Conservation (phyloP, 1,140 invertebrate species). For the Drosophila orena region DNA sequence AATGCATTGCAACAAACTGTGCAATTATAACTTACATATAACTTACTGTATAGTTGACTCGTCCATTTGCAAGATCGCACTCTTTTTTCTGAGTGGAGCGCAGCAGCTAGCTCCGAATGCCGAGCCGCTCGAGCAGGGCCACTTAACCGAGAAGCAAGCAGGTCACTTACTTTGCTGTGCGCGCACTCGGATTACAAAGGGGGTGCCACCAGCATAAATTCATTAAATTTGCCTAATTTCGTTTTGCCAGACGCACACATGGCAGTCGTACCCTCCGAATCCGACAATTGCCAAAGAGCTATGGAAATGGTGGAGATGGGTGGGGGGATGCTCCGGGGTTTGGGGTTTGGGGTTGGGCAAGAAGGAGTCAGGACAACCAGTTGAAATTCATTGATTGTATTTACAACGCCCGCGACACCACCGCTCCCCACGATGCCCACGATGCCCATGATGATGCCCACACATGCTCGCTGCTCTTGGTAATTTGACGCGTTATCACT, state of each 20-base stretch:
- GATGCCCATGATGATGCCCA: no score
- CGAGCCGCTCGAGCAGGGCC: slow-evolving; percentile 48
- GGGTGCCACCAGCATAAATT: slow-evolving; percentile 82
- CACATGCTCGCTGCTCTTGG: slow-evolving; percentile 50
- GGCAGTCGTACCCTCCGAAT: slow-evolving; percentile 15
- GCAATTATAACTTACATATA: no score
- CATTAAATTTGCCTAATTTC: slow-evolving; percentile 83
- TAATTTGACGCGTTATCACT: slow-evolving; percentile 84
- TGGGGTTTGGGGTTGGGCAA: no score
- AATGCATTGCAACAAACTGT: no score
- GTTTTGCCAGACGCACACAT: slow-evolving; percentile 57
- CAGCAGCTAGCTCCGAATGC: not conserved
- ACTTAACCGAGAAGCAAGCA: slow-evolving; percentile 71
- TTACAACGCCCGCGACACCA: slow-evolving; percentile 67
- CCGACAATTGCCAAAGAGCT: slow-evolving; percentile 47
- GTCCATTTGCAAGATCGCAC: no score
- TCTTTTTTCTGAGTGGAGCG: not conserved
- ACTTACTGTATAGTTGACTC: no score
- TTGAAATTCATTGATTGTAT: slow-evolving; percentile 84
- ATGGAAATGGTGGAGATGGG: no score
- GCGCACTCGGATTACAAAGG: slow-evolving; percentile 76
- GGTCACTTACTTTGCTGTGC: slow-evolving; percentile 72
- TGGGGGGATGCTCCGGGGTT: no score
- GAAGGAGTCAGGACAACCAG: slow-evolving; percentile 68
- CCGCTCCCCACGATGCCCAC: slow-evolving; percentile 1